Percentiles rank a stretch among this genome's conserved stretches.
Conservation (phyloP, 2,113 vertebrate genomes). For the Mus pahari region DNA sequence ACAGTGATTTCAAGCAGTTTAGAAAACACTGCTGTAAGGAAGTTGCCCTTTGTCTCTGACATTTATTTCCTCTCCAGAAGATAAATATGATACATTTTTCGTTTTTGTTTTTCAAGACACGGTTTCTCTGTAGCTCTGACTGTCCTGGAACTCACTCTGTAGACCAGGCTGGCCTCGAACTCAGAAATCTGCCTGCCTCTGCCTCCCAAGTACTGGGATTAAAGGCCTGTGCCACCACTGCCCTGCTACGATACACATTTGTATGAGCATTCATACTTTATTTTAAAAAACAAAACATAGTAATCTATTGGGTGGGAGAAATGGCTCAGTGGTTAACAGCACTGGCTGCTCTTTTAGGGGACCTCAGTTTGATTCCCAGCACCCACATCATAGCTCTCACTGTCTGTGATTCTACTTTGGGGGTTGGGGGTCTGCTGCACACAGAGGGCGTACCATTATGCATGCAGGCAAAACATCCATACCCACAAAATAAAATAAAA, state of each 20-base stretch:
- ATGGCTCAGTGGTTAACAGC: neutral
- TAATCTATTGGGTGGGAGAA: neutral
- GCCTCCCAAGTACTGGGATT: too few species aligned
- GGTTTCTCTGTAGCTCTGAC: too few species aligned
- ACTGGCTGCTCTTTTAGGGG: neutral
- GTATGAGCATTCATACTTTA: neutral
- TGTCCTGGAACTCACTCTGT: too few species aligned
- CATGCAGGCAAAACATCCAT: neutral
- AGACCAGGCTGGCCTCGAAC: too few species aligned
- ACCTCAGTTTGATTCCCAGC: neutral
- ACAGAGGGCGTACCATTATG: too few species aligned
- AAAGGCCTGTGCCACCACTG: too few species aligned
- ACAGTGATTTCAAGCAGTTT: slow-evolving; percentile 8
- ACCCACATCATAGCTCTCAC: neutral
- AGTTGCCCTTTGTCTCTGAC: neutral
- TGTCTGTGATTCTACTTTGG: neutral
- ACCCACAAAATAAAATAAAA: too few species aligned
- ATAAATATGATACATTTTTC: neutral
- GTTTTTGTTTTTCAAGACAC: too few species aligned
- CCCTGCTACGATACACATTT: neutral
- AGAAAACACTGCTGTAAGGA: neutral
- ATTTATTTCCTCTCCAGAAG: neutral
- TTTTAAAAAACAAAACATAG: too few species aligned
- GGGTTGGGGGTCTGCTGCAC: neutral
- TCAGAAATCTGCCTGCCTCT: too few species aligned